Evolutionary conservation across 2,888 invertebrate genomes (phyloP).

Genomic region (Omphaloscelis lunosa): DNA sequence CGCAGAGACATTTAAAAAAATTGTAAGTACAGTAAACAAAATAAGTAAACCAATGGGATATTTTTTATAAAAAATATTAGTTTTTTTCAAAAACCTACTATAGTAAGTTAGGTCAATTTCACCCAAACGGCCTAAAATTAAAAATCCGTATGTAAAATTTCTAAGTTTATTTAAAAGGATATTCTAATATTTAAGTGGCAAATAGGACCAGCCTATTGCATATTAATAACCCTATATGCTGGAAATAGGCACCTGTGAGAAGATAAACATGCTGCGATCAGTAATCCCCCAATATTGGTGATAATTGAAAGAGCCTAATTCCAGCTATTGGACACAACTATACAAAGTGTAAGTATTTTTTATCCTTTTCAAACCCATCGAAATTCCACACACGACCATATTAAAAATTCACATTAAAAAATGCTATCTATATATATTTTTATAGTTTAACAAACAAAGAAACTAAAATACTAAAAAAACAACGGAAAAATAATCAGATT

Average conservation of each 20-base stretch:
- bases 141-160: constrained; percentile 40
- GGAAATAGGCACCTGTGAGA: constrained; percentile 17
- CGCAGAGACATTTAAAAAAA: too few species aligned
- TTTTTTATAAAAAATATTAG: background rate
- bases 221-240: constrained; percentile 7
- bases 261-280: background rate
- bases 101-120: constrained; percentile 17
- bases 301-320: background rate
- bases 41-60: background rate
- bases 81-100: background rate
- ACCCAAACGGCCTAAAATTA: constrained; percentile 27
- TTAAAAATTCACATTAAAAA: constrained; percentile 38
- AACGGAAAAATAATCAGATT: constrained; percentile 65
- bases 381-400: constrained; percentile 37
- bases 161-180: constrained; percentile 7
- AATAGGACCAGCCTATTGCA: constrained; percentile 43
- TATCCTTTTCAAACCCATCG: background rate
- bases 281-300: background rate
- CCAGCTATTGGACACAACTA: constrained; percentile 1
- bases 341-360: constrained; percentile 1
- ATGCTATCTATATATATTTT: constrained; percentile 57
- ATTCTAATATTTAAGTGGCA: background rate
- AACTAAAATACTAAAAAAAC: constrained; percentile 65
- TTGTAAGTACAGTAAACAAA: background rate
- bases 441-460: constrained; percentile 61